A percentile compares a stretch with the other conserved stretches of the same genome.
Evolutionary conservation across 2,797 vertebrate species (phyloP).

Genomic region (Malacoctenus gilli): DNA sequence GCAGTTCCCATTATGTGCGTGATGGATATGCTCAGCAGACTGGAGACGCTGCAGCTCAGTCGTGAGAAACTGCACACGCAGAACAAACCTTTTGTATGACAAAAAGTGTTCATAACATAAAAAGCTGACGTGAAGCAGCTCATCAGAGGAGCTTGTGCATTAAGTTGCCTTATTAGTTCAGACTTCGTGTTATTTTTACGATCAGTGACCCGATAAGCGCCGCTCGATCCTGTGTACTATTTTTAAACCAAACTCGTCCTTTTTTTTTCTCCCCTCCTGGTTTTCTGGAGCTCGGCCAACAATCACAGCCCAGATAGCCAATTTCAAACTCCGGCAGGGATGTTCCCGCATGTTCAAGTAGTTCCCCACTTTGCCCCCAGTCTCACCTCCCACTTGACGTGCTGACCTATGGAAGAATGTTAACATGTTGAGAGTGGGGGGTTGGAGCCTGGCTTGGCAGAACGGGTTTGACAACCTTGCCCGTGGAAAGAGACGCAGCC

Average conservation of each 20-base stretch:
- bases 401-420: conserved; percentile 71
- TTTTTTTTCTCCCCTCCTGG: not conserved
- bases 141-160: too few relatives aligned
- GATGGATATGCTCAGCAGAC: not conserved
- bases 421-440: conserved; percentile 61
- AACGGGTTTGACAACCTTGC: conserved; percentile 76
- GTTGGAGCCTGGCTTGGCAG: conserved; percentile 63
- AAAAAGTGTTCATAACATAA: too few relatives aligned
- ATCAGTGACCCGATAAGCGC: too few relatives aligned
- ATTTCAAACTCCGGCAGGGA: conserved; percentile 14
- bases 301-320: conserved; percentile 16
- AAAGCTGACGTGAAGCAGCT: too few relatives aligned
- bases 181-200: too few relatives aligned
- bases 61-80: conserved; percentile 1
- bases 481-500: conserved; percentile 58
- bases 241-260: conserved; percentile 14
- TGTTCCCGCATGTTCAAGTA: conserved; percentile 39
- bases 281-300: conserved; percentile 26
- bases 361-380: conserved; percentile 56
- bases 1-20: conserved; percentile 10
- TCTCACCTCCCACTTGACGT: conserved; percentile 67
- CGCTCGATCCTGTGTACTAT: conserved; percentile 3
- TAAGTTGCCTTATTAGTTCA: too few relatives aligned
- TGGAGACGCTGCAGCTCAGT: too few relatives aligned
- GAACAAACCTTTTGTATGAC: not conserved